Base-by-base conservation (phyloP, 2,888 invertebrate genomes). In the Drosophila subquinaria region DNA sequence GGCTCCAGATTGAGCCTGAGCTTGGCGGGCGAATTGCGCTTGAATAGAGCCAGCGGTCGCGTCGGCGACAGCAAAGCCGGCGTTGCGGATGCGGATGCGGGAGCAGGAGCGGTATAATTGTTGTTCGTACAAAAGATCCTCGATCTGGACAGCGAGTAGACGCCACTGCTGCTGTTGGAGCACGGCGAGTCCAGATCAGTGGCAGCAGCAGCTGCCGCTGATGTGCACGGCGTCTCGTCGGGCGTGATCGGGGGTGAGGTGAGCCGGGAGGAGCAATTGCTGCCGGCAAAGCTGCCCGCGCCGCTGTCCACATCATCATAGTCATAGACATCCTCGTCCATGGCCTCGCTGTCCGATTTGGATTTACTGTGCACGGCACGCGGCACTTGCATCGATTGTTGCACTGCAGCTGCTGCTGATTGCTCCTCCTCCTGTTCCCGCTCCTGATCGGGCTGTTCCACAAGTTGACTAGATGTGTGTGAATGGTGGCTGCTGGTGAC, bases 241-340 rank as follows among this genome's bases (percentile, higher is more conserved):
- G 91, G 91, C 15, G 91, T 91, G 23, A 90, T 78, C 27, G 91
- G 91, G n/a, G 92, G 90, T 59, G 92, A 92, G 60, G 91, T 91
- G 36, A 91, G 71, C 1, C 92, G 90, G 20, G 92, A 90, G 1
- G 91, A 91, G 77, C 90, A 91, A 62, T 79, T 88, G 67, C 91
- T 91, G 61, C 86, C 74, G n/a, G 87, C 81, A 64, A 79, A 87
- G 67, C 91, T 91, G 61, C 86, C 74, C 15, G 87, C 81, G 36
- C 88, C 86, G 65, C 88, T 87, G 27, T 87, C 90, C 66, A 82
- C 81, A 66, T 82, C 86, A 61, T 88, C 88, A 65, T 78, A 90
- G 27, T 86, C 89, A 59, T 80, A 90, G 17, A 77, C 82, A 69
- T 89, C 88, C 67, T 89, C 89, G 36, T 88, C 88, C 87, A 88